Evolutionary conservation across 2,888 invertebrate genomes (phyloP).

Genomic region (Dicroscelio sp.): DNA sequence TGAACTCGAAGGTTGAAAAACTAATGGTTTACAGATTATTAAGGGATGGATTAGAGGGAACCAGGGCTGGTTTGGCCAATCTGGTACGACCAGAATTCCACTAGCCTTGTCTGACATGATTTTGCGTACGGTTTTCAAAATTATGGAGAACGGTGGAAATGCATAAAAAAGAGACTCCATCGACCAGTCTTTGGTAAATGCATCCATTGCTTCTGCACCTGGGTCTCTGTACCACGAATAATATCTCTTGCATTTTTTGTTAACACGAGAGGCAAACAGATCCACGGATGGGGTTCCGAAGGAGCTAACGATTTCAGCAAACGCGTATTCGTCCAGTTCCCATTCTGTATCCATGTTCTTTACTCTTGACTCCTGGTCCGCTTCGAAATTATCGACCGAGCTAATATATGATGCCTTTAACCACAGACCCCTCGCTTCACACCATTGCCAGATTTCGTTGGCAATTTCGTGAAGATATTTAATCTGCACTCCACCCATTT

Average conservation of each 20-base stretch:
- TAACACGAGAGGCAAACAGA: neutral
- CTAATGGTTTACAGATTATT: neutral
- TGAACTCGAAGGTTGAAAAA: neutral
- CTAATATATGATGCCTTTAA: neutral
- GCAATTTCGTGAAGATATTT: neutral
- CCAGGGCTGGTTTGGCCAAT: constrained; percentile 21
- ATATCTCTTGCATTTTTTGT: neutral
- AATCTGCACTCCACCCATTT: neutral
- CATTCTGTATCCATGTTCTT: neutral
- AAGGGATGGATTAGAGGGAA: constrained; percentile 15
- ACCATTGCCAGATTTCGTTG: neutral
- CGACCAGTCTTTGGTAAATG: neutral
- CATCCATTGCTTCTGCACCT: neutral
- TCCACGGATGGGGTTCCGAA: neutral
- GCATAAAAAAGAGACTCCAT: constrained; percentile 8
- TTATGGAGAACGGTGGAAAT: constrained; percentile 14
- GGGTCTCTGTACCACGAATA: constrained; percentile 10
- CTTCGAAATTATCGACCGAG: neutral
- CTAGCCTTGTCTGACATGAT: constrained; percentile 13
- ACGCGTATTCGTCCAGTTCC: neutral
- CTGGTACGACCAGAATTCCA: constrained; percentile 21
- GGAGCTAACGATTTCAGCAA: neutral
- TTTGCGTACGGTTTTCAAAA: neutral
- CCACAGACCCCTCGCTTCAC: neutral
- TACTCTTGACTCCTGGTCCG: neutral